These are phyloP conservation scores for Aporophyla lueneburgensis DNA, from an alignment of 2,888 invertebrate genomes.

Conservation along the genomic window DNA sequence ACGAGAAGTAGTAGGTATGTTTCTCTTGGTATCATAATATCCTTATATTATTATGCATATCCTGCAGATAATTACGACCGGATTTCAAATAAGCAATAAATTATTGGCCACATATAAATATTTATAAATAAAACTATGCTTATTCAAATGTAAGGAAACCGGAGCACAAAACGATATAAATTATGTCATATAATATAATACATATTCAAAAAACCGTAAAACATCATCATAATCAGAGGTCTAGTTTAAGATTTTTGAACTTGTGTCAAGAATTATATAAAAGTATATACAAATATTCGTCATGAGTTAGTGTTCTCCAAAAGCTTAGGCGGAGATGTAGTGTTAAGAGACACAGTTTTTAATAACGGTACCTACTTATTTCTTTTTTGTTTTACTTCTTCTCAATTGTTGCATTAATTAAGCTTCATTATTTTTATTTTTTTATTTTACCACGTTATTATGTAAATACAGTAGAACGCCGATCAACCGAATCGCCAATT, in stretches of 20 bases:
- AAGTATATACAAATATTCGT: neutral
- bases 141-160: constrained; percentile 36
- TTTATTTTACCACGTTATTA: too few species aligned
- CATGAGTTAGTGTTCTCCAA: neutral
- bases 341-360: neutral
- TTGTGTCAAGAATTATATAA: constrained; percentile 27
- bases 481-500: too few species aligned
- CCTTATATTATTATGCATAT: neutral
- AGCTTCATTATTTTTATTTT: neutral
- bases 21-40: neutral
- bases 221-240: neutral
- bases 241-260: neutral
- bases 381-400: too few species aligned
- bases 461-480: too few species aligned
- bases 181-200: constrained; percentile 15
- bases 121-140: constrained; percentile 21
- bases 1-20: too few species aligned
- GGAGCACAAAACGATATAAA: constrained; percentile 16
- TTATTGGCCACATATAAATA: constrained; percentile 23
- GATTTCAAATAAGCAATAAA: constrained; percentile 3
- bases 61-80: neutral
- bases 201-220: constrained; percentile 12
- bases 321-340: constrained; percentile 16
- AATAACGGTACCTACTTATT: constrained; percentile 1
- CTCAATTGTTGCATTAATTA: neutral